Evolutionary conservation across 2,113 vertebrate genomes (phyloP), one percentile per base, ranked within the genome.

Genomic region (Sigmodon hispidus): DNA sequence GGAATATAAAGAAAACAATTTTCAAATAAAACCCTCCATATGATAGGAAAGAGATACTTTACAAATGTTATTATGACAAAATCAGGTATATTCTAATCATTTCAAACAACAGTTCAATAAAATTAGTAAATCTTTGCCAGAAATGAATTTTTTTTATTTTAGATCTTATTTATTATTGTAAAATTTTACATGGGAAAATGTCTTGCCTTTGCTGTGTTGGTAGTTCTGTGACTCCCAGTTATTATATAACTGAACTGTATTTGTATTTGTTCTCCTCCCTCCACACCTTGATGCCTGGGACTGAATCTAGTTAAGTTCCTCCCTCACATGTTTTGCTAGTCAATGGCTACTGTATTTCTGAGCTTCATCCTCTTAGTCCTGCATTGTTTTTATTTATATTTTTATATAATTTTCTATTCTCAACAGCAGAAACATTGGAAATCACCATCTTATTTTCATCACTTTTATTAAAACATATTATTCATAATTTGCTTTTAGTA

Each of bases 391-490:
- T 90, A 93, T 94, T 2, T 83, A 31, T 17, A 79, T 96, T 96
- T 94, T 84, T 50, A 96, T 90, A n/a, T 0, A 1, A 93, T 48
- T 7, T 9, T 88, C 93, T 97, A 31, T 75, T 83, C 61, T 97
- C 91, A 81, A 59, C 81, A 90, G 61, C 85, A 96, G 87, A 50
- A 77, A 94, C 84, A 48, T 80, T 89, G 93, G 13, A 50, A 63
- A 4, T 2, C 87, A 75, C 84, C 90, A 63, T 90, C 92, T 95
- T 90, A 15, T 70, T 95, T 77, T 87, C 29, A 10, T 52, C 31
- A 1, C 84, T 81, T 75, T 94, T 50, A 96, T 96, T 95, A 31
- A 95, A 97, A 86, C 91, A 69, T 83, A 7, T 96, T 88, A 87
- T 97, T 95, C 69, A 61, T 16, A 1, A 0, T 70, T 65, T 3